Base-by-base conservation (phyloP, 30 jellyfish, hydroid and myxozoan genomes). In the Haliclystus octoradiatus region DNA sequence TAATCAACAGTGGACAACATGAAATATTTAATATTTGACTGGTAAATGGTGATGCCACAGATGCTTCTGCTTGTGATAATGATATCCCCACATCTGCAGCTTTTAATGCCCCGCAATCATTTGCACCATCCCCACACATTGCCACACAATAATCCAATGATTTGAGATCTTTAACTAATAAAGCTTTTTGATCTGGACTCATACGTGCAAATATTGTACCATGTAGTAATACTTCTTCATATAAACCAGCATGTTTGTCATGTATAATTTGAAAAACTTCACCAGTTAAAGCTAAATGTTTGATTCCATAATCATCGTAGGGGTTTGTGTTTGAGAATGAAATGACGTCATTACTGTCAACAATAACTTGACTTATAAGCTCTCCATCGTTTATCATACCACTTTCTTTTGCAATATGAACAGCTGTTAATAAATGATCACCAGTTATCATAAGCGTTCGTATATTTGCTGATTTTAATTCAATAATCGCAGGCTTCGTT, bases 51-150 rank as follows among this genome's bases (percentile, higher is more conserved):
- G 87, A 74, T 0, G 75, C 87, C 14, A 75, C 65, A 50, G 87
- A 75, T 33, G 87, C 87, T 63, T 75, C 87, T 31, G 83, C 74
- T 31, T 63, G 49, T 1, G 87, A 63, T 0, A 75, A 60, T 1
- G 87, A 75, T 5, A 75, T 75, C 2, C 87, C 87, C 28, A 73
- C 84, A 46, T 75, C 50, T 15, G 87, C 87, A 7, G 72, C 87
- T 75, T 66, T 66, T 4, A 75, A 61, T 1, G 87, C 87, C 0
- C 83, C 83, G 32, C 87, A 75, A 65, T 75, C 87, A 50, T 75
- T 75, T 66, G 87, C 87, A 4, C 87, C 87, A 66, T 75, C 87
- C 2, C 87, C 87, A 46, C 87, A 75, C 87, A 75, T 64, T 9
- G 84, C 66, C 2, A 75, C 87, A 7, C 82, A 35, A 62, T 75